Base-by-base conservation (phyloP, 2,888 invertebrate species). In the Onchidella celtica region DNA sequence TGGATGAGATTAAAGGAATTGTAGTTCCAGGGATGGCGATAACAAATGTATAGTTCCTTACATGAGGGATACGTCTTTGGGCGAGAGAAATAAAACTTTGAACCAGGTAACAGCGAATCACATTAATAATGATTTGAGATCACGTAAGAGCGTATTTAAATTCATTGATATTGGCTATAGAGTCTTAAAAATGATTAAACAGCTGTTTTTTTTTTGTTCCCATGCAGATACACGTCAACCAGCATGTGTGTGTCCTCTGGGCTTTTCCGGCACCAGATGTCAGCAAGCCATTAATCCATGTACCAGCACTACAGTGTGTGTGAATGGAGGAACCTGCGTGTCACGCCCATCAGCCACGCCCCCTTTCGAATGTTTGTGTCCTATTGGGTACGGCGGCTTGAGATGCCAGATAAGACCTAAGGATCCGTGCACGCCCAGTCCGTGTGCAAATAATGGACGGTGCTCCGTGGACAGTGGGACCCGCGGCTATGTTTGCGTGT, bases 371-470 rank as follows among this genome's bases (percentile, higher is more conserved):
- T 78, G 78, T 63, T 0, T 59, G 40, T 78, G 78, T 40, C 78
- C 70, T 3, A 38, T 24, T 38, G 78, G 78, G 9, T 78, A 70
- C 63, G 27, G n/a, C 27, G 78, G 78, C 14, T 57, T 4, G 32
- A 24, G 61, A 21, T 78, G 78, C 32, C 70, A 78, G 70, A 78
- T 78, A n/a, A 47, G 66, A 47, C 78, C 78, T 1, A 59, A 24
- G n/a, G 78, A 78, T 27, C 78, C 78, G 14, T 78, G 78, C 59
- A 78, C 70, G 17, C 78, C 78, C 6, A 70, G 61, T 36, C 78
- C 78, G 0, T 78, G 78, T 61, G 29, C 34, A 6, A 69, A 78
- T 24, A 70, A 34, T 21, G 78, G 78, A 9, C 70, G 29, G 17
- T 78, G 78, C 61, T 68, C 78, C 11, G 78, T 78, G 27, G 70